phyloP scores from a whole-genome alignment of 2,888 invertebrate species.

The Lasioglossum figueresi region DNA sequence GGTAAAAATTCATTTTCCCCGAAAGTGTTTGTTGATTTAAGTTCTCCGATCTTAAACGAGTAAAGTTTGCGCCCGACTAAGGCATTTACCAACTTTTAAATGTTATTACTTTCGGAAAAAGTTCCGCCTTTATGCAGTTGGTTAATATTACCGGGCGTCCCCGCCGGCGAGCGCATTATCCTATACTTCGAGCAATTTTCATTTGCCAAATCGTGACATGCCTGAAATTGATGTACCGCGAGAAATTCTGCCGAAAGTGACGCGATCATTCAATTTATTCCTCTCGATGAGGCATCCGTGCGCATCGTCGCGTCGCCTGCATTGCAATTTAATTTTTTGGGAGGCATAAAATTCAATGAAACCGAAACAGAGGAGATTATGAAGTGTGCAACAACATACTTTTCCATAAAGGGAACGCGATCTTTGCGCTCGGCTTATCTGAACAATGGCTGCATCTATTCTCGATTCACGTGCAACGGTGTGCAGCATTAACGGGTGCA shows the following conservation, averaged over 20 bases:
- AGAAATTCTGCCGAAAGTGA: background rate
- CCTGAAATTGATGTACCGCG: background rate
- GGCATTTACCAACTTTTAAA: background rate
- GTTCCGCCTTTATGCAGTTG: background rate
- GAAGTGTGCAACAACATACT: background rate
- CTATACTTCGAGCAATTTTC: background rate
- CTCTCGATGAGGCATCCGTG: background rate
- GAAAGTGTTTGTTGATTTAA: conserved; percentile 21
- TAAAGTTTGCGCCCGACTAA: background rate
- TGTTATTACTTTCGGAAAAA: conserved; percentile 1
- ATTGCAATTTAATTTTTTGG: background rate
- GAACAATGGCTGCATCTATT: conserved; percentile 20
- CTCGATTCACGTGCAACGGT: conserved; percentile 7
- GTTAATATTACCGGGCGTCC: background rate
- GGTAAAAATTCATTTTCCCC: conserved; percentile 16
- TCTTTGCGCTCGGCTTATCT: conserved; percentile 27
- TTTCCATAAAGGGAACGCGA: background rate
- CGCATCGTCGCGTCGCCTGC: background rate
- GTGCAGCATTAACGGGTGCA: conserved; percentile 7
- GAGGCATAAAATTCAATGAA: background rate
- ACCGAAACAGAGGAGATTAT: background rate
- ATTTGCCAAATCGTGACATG: background rate
- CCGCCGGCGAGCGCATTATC: background rate
- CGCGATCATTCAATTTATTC: background rate
- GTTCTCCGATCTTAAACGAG: conserved; percentile 5